A percentile compares a stretch with the other conserved stretches of the same genome.
These are phyloP conservation scores for Chrysolina oricalcia DNA, from an alignment of 2,888 invertebrate genomes.

Conservation along the genomic window DNA sequence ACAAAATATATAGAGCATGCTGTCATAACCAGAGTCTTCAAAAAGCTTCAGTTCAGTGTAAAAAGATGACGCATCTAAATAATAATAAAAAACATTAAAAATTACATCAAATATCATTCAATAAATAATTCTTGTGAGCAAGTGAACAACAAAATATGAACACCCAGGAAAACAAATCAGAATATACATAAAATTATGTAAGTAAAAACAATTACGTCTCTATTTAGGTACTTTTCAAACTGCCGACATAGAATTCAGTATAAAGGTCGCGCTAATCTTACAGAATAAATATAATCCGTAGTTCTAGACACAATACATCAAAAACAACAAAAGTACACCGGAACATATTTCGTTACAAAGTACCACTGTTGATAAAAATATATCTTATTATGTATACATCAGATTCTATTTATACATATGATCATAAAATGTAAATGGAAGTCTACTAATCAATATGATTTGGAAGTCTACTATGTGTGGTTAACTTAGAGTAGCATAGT, in stretches of 20 bases:
- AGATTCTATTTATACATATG: slow-evolving; percentile 39
- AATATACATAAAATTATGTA: slow-evolving; percentile 27
- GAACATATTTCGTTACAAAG: slow-evolving; percentile 41
- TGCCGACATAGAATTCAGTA: slow-evolving; percentile 7
- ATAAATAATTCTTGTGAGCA: slow-evolving; percentile 5
- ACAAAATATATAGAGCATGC: slow-evolving; percentile 54
- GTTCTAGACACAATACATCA: slow-evolving; percentile 29
- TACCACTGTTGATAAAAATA: slow-evolving; percentile 43
- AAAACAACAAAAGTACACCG: slow-evolving; percentile 50
- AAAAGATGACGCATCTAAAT: slow-evolving; percentile 30
- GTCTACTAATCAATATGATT: slow-evolving; percentile 53
- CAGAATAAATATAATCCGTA: slow-evolving; percentile 36
- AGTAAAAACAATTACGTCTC: slow-evolving; percentile 18
- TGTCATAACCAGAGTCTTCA: slow-evolving; percentile 56
- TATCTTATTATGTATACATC: slow-evolving; percentile 44
- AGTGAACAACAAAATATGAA: slow-evolving; percentile 1
- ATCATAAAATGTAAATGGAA: slow-evolving; percentile 47
- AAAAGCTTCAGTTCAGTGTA: slow-evolving; percentile 53
- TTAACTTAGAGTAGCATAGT: slow-evolving; percentile 40
- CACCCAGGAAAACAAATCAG: not conserved
- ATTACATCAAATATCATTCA: slow-evolving; percentile 1
- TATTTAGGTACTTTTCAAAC: slow-evolving; percentile 21
- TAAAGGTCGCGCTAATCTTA: slow-evolving; percentile 31
- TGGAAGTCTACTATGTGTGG: slow-evolving; percentile 44
- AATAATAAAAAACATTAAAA: slow-evolving; percentile 15